A percentile compares a stretch with the other conserved stretches of the same genome.
phyloP scores from a whole-genome alignment of 2,888 invertebrate species.

The Ernsta delagoae region DNA sequence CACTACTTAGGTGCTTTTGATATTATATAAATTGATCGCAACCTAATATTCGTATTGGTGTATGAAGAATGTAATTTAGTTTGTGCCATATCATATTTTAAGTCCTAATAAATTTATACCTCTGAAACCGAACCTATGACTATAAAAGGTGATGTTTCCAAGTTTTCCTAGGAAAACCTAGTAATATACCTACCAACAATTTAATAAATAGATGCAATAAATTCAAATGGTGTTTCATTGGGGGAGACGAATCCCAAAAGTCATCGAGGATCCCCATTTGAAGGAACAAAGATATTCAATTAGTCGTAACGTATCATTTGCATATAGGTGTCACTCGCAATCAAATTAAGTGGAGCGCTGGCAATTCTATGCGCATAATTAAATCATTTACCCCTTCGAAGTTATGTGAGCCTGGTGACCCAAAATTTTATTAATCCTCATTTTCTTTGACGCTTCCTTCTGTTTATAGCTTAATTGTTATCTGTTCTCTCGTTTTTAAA shows the following conservation, averaged over 20 bases:
- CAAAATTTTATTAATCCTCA: constrained; percentile 43
- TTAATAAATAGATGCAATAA: constrained; percentile 41
- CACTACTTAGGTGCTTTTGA: too few species aligned
- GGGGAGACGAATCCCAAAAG: constrained; percentile 44
- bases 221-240: constrained; percentile 41
- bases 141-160: too few species aligned
- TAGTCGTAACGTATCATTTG: constrained; percentile 77
- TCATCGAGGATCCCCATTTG: constrained; percentile 58
- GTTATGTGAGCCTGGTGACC: constrained; percentile 55
- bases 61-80: too few species aligned
- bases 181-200: constrained; percentile 2
- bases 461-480: background rate
- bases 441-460: constrained; percentile 7
- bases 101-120: too few species aligned
- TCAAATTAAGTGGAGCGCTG: constrained; percentile 76
- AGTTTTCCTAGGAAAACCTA: background rate
- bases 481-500: too few species aligned
- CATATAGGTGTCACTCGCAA: constrained; percentile 78
- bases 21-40: too few species aligned
- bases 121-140: too few species aligned
- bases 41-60: too few species aligned
- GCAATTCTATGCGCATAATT: constrained; percentile 74
- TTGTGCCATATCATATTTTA: too few species aligned
- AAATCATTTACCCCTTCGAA: constrained; percentile 70
- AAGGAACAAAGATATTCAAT: constrained; percentile 80